A percentile compares a stretch with the other conserved stretches of the same genome.
These are phyloP conservation scores for Nycticryphes semicollaris DNA, from an alignment of 2,113 vertebrate genomes.

Conservation along the genomic window DNA sequence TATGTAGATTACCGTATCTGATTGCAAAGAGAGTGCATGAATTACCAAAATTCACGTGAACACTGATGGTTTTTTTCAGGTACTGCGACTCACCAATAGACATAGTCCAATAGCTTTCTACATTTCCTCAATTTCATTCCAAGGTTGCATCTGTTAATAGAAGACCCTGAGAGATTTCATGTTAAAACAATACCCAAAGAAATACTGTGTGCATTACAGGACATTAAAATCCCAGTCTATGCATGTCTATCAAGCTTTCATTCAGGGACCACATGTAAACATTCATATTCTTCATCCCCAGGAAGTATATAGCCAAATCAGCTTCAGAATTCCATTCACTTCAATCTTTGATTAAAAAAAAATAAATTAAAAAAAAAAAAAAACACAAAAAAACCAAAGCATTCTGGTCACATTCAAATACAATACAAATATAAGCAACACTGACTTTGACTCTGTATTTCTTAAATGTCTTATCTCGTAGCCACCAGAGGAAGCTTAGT, in stretches of 20 bases:
- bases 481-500: slow-evolving; percentile 46
- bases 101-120: neutral
- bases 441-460: slow-evolving; percentile 31
- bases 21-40: neutral
- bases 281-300: neutral
- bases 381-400: neutral
- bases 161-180: neutral
- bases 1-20: neutral
- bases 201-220: neutral
- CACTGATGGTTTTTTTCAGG: rapidly evolving
- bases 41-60: neutral
- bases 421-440: slow-evolving; percentile 28
- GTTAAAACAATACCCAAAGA: neutral
- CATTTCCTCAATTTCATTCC: neutral
- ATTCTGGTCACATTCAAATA: slow-evolving; percentile 41
- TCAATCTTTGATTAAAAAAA: neutral
- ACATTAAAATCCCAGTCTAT: neutral
- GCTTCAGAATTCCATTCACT: neutral
- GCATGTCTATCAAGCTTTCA: neutral
- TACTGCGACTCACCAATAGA: neutral
- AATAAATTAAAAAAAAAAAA: neutral
- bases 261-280: neutral
- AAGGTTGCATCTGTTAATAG: neutral
- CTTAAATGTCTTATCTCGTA: slow-evolving; percentile 61
- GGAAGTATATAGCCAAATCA: neutral